Evolutionary conservation across 2,888 invertebrate genomes (phyloP), one percentile per base, ranked within the genome.

Genomic region (Patella ulyssiponensis): DNA sequence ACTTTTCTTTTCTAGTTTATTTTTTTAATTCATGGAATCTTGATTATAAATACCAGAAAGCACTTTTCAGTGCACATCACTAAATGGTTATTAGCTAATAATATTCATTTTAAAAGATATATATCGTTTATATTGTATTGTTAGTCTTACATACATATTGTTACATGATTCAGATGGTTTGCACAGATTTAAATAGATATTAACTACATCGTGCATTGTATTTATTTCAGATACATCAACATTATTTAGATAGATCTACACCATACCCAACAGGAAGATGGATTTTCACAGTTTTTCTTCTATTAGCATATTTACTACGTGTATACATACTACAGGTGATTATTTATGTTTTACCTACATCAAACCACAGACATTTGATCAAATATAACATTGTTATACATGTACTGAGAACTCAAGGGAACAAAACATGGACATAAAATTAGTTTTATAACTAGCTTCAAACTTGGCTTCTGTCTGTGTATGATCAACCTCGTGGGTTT

Each of bases 311-410:
- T 79, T 80, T 83, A 56, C 69, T 89, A 70, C 77, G 89, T 72
- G 88, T 88, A 20, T 87, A 86, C 80, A 76, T 86, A 69, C 80
- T 88, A 80, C 87, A 89, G 84, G 89, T 88, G 80, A 81, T 44
- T 44, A 44, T 44, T 44, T 44, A 44, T 44, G 44, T 44, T 44
- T 44, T 44, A 33, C 9, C 44, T 44, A 9, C 44, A 9, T 64
- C 11, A 20, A 64, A n/a, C 64, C n/a, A 64, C n/a, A 12, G 7
- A 11, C 9, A 12, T 9, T n/a, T 64, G 7, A 64, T 20, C n/a
- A 20, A n/a, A 64, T 64, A 64, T 20, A 20, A 9, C n/a, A n/a
- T 64, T 64, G 64, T 9, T 20, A 20, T n/a, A 20, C 20, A 20
- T 27, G 27, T 20, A 64, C n/a, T n/a, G 20, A 64, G 11, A 44